A percentile compares a stretch with the other conserved stretches of the same genome.
Conservation (phyloP, 1,140 invertebrate species). For the Drosophila lowei region DNA sequence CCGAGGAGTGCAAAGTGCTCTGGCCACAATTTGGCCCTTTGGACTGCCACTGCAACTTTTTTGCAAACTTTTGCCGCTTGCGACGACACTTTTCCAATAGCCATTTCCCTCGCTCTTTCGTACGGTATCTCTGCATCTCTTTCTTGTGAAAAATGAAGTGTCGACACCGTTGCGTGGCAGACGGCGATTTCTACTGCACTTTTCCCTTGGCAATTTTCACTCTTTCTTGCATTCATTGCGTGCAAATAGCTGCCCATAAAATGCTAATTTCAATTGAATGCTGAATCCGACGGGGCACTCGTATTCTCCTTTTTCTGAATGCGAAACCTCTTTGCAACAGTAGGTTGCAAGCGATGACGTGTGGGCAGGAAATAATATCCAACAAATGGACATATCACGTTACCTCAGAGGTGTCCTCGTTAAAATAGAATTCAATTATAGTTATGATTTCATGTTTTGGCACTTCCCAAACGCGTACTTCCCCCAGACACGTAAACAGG, state of each 20-base stretch:
- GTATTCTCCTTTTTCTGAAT: constrained; percentile 8
- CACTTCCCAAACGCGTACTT: constrained; percentile 47
- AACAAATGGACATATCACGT: constrained; percentile 47
- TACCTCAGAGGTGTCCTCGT: constrained; percentile 36
- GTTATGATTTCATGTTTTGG: constrained; percentile 77
- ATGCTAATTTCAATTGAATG: constrained; percentile 67
- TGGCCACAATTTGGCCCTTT: constrained; percentile 79
- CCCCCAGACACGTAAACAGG: constrained; percentile 26
- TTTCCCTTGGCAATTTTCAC: constrained; percentile 46
- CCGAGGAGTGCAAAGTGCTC: constrained; percentile 64
- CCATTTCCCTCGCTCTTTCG: background rate
- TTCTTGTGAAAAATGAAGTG: constrained; percentile 49
- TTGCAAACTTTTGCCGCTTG: constrained; percentile 40
- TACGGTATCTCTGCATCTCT: background rate
- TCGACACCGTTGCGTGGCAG: constrained; percentile 53
- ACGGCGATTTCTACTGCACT: constrained; percentile 47
- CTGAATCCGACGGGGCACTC: constrained; percentile 1
- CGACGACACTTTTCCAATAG: constrained; percentile 69
- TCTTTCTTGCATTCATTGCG: constrained; percentile 44
- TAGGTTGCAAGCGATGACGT: constrained; percentile 1
- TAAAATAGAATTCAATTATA: constrained; percentile 66
- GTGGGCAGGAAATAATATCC: constrained; percentile 19
- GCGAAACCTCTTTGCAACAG: background rate
- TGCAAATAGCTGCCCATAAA: constrained; percentile 58
- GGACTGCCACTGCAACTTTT: constrained; percentile 38